Conservation (phyloP, 2,113 vertebrate species). For the Neofelis nebulosa region DNA sequence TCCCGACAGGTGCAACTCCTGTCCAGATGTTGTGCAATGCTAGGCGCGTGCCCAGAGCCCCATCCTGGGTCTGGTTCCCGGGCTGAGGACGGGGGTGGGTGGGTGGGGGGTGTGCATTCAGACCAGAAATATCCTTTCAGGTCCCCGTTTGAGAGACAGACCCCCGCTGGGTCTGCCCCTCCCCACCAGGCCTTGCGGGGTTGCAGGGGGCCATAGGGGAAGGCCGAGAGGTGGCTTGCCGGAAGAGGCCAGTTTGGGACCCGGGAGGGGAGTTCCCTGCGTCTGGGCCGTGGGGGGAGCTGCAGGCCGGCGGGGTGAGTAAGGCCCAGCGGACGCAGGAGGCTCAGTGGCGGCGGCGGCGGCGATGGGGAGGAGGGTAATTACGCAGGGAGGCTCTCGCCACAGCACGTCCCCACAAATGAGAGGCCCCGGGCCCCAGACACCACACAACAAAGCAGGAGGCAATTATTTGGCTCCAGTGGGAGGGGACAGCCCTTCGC, state of each 20-base stretch:
- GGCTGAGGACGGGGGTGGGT: not conserved
- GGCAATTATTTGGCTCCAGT: slow-evolving; percentile 90
- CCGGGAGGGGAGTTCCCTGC: slow-evolving; percentile 63
- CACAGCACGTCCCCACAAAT: slow-evolving; percentile 88
- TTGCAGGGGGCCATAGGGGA: too few relatives aligned
- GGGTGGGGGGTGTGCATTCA: not conserved
- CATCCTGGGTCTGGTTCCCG: not conserved
- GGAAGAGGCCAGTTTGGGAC: slow-evolving; percentile 52
- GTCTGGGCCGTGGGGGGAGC: slow-evolving; percentile 67
- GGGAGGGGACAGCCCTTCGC: slow-evolving; percentile 83
- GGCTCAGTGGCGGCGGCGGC: slow-evolving; percentile 79
- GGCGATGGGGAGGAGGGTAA: slow-evolving; percentile 84
- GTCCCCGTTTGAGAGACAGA: not conserved
- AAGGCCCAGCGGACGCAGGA: slow-evolving; percentile 81
- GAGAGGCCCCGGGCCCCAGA: slow-evolving; percentile 88
- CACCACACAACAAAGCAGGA: slow-evolving; percentile 88
- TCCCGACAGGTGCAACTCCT: slow-evolving; percentile 63
- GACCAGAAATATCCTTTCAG: not conserved
- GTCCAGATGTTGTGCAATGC: slow-evolving; percentile 44
- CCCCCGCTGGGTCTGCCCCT: not conserved
- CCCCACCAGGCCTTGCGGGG: not conserved
- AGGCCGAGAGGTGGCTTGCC: slow-evolving; percentile 1
- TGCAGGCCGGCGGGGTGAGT: slow-evolving; percentile 80
- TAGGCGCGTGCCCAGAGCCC: slow-evolving; percentile 45
- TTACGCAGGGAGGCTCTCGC: slow-evolving; percentile 86